phyloP scores from a whole-genome alignment of 2,888 invertebrate genomes.

The Calameuta filiformis region DNA sequence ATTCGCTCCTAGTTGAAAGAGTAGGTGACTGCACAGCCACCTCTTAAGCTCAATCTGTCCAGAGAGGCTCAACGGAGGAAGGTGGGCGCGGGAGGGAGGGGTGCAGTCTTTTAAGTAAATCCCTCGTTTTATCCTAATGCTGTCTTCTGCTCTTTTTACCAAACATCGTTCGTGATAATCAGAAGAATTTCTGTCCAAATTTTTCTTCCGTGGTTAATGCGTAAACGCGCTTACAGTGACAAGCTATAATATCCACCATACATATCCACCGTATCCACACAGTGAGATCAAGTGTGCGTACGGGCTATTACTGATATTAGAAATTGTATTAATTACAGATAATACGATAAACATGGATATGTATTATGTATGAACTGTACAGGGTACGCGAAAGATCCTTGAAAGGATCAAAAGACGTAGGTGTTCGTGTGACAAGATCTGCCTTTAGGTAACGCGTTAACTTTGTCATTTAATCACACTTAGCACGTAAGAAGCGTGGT shows the following conservation, averaged over 20 bases:
- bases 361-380: background rate
- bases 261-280: background rate
- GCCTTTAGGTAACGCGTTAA: background rate
- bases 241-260: background rate
- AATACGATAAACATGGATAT: background rate
- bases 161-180: conserved; percentile 32
- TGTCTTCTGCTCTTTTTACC: conserved; percentile 18
- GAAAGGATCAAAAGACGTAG: conserved; percentile 1
- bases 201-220: background rate
- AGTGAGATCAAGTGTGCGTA: background rate
- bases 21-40: background rate
- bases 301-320: background rate
- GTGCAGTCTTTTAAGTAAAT: conserved; percentile 44
- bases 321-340: background rate
- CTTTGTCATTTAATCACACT: conserved; percentile 11
- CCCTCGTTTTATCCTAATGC: conserved; percentile 40
- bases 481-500: background rate
- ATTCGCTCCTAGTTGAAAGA: background rate
- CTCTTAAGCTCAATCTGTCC: conserved; percentile 40
- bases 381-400: background rate
- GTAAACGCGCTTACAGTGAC: background rate
- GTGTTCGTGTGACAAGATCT: background rate
- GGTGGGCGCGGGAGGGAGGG: background rate
- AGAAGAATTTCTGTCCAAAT: conserved; percentile 29
- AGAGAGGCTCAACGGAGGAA: conserved; percentile 32